Evolutionary conservation across 2,888 invertebrate species (phyloP), one percentile per base, ranked within the genome.

Genomic region (Eubasilissa splendida): DNA sequence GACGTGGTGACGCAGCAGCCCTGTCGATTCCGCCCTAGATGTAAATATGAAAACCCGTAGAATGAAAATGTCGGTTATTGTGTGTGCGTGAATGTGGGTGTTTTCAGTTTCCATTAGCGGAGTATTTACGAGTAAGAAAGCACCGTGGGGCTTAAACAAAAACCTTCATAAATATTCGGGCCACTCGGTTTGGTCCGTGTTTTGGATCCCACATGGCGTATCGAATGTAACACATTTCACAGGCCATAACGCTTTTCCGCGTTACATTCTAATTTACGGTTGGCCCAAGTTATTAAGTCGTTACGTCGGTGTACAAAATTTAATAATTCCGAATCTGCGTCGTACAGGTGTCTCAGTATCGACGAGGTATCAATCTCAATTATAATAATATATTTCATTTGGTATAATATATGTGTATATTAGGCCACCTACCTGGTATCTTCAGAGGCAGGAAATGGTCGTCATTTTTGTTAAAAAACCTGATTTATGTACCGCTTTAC

Each of bases 151-250:
- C 66, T 56, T 70, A 77, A 77, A 77, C 77, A 77, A 77, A 76
- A 70, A 50, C 77, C 70, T 77, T 70, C 77, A 70, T 77, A 77
- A 77, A 77, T 70, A 70, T 58, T 22, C 11, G 66, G 58, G 59
- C 66, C 68, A 77, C 70, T 77, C 77, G 59, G 7, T 60, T 74
- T 76, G 52, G 14, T 63, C 53, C 31, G 56, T 14, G 50, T 58
- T 76, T 59, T 11, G 65, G 80, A 76, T 63, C 76, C 76, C 80
- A 80, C 80, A 77, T 58, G 60, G 80, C 80, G 80, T 71, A 77
- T 59, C 80, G 8, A 80, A 80, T 77, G 75, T 9, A 65, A 63
- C 70, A 77, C 68, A 80, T 80, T 80, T 80, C 77, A 80, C 80
- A 80, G 80, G 42, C 71, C 76, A 77, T 80, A 76, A 80, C 56